Evolutionary conservation across 2,888 invertebrate species (phyloP).

Genomic region (Campopleginae sp.): DNA sequence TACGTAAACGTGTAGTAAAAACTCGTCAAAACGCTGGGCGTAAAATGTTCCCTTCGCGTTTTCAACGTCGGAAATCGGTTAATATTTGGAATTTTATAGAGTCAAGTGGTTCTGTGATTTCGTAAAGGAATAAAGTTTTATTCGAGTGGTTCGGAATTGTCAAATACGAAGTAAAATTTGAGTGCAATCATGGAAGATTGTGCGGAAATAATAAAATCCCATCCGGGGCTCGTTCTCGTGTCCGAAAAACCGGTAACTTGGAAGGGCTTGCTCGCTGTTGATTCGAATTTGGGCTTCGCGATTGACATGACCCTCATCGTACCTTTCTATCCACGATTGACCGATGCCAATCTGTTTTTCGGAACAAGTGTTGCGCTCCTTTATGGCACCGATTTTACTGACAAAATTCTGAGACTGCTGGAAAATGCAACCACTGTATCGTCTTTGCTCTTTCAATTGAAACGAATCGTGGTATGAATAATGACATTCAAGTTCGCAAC

Average conservation of each 20-base stretch:
- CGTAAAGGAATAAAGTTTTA: neutral
- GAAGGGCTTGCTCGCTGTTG: conserved; percentile 77
- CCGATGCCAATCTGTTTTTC: conserved; percentile 73
- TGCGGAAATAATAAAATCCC: conserved; percentile 73
- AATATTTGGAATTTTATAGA: neutral
- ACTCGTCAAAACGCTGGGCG: neutral
- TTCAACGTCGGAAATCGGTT: neutral
- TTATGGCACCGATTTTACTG: conserved; percentile 70
- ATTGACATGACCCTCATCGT: conserved; percentile 76
- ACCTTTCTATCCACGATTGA: conserved; percentile 78
- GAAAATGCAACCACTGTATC: conserved; percentile 72
- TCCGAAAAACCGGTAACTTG: conserved; percentile 76
- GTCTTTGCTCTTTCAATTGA: conserved; percentile 76
- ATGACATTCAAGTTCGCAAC: neutral
- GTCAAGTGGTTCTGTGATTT: neutral
- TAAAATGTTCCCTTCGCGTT: neutral
- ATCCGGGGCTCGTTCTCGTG: conserved; percentile 78
- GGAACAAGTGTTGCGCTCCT: conserved; percentile 74
- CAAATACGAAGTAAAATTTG: neutral
- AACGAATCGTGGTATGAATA: conserved; percentile 71
- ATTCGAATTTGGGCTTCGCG: conserved; percentile 66
- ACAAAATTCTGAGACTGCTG: conserved; percentile 70
- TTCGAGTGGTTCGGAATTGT: neutral
- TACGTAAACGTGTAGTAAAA: neutral
- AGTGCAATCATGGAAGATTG: conserved; percentile 72